Base-by-base conservation (phyloP, 2,113 vertebrate species). In the Tetrax tetrax region DNA sequence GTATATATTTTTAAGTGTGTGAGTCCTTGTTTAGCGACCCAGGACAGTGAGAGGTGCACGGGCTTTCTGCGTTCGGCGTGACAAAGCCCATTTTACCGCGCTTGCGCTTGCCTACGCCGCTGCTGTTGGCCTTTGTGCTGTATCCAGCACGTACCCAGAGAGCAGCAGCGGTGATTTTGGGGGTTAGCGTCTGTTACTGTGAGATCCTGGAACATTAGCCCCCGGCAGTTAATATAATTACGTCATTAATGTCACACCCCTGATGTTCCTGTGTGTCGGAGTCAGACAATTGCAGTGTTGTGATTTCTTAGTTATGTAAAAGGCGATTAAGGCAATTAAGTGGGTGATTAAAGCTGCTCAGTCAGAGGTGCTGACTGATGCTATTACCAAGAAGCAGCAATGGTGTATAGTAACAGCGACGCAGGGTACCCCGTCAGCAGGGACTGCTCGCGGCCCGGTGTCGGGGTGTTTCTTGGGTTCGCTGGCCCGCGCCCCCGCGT, bases 271-370 rank as follows among this genome's bases (percentile, higher is more conserved):
- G 80, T 56, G 88, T 94, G 92, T 94, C 92, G 87, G 92, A 88
- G 90, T 59, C 93, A 96, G 95, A 96, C 96, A 97, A 96, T 94
- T 96, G 95, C 95, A 92, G 74, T 95, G 96, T 96, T 96, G 95
- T 97, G 95, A 97, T 97, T 97, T 96, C 96, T 97, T 96, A 90
- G 96, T 95, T 97, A 97, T 97, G 95, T 92, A 97, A 96, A 97
- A 97, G 95, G 96, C 84, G 94, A 97, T 97, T 97, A 97, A 97
- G 96, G 96, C 95, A 97, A 97, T 97, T 97, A 97, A 97, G 95
- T 97, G 96, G 92, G 92, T 97, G 96, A 97, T 97, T 97, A 97
- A 97, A 96, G 96, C 95, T 95, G 94, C 96, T 96, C 96, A 96
- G 97, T 95, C 95, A 97, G 96, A 97, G 95, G 93, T 96, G 95